Conservation (phyloP, 2,888 invertebrate species). For the Strigamia crassipes region DNA sequence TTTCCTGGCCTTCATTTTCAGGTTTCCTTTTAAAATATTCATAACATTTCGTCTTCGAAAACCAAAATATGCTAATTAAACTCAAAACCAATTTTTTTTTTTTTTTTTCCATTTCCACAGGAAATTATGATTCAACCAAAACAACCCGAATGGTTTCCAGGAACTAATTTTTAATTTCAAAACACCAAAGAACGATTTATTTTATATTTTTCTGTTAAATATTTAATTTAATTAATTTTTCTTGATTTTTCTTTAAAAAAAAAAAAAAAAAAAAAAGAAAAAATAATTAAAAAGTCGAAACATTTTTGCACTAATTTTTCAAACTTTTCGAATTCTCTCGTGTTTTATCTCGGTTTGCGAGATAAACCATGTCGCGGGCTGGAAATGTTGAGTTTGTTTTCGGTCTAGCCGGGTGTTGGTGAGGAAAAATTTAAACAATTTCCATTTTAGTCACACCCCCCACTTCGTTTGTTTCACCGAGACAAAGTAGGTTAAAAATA, state of each 20-base stretch:
- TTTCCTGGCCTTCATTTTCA: neutral
- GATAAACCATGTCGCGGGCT: too few relatives aligned
- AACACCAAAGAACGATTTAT: too few relatives aligned
- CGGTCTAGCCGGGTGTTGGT: neutral
- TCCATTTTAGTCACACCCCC: neutral
- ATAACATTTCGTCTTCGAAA: neutral
- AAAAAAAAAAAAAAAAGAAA: too few relatives aligned
- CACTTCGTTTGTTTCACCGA: neutral
- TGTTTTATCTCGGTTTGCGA: too few relatives aligned
- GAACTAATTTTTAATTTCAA: neutral
- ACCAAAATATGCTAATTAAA: neutral
- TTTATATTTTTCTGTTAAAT: too few relatives aligned
- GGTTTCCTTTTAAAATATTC: neutral
- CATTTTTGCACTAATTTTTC: too few relatives aligned
- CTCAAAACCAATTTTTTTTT: neutral
- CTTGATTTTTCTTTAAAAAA: too few relatives aligned
- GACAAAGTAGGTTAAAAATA: neutral
- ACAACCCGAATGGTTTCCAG: neutral
- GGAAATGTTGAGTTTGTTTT: too few relatives aligned
- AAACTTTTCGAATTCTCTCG: too few relatives aligned
- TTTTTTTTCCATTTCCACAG: constrained; percentile 19
- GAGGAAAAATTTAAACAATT: neutral
- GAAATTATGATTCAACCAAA: constrained; percentile 10
- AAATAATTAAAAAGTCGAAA: too few relatives aligned
- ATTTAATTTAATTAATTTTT: too few relatives aligned